phyloP scores from a whole-genome alignment of 1,140 invertebrate species.

The Drosophila novamexicana region DNA sequence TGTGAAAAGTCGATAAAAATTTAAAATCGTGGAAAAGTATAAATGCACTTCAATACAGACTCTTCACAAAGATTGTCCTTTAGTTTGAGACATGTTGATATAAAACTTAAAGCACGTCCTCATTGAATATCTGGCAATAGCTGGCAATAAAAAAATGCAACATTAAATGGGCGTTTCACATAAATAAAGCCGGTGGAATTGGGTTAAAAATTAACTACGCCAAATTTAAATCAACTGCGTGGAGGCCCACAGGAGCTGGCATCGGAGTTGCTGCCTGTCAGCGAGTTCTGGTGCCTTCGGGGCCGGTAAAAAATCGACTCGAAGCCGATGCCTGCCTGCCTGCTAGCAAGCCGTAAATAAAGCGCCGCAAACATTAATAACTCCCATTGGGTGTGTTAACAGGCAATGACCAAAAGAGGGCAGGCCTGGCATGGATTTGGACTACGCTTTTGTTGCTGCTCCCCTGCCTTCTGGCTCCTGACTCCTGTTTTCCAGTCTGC shows the following conservation, averaged over 20 bases:
- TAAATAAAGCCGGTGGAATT: slow-evolving; percentile 72
- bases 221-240: slow-evolving; percentile 78
- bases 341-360: slow-evolving; percentile 73
- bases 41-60: neutral
- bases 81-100: neutral
- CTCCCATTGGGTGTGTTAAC: slow-evolving; percentile 82
- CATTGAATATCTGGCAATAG: neutral
- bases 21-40: neutral
- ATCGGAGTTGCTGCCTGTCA: slow-evolving; percentile 55
- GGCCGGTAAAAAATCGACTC: slow-evolving; percentile 79
- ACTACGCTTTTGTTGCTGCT: slow-evolving; percentile 44
- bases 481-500: slow-evolving; percentile 45
- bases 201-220: slow-evolving; percentile 82
- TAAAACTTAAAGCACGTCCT: too few species aligned
- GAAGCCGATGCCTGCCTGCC: slow-evolving; percentile 48
- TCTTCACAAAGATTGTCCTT: too few species aligned
- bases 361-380: slow-evolving; percentile 80
- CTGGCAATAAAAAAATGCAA: slow-evolving; percentile 72
- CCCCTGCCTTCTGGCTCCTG: neutral
- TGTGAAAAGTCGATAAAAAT: slow-evolving; percentile 18
- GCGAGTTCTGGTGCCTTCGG: slow-evolving; percentile 64
- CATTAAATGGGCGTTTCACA: slow-evolving; percentile 76
- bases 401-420: slow-evolving; percentile 79
- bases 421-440: slow-evolving; percentile 62
- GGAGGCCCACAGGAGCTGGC: slow-evolving; percentile 13